These are phyloP conservation scores for Eulimnadia texana DNA, from an alignment of 1,140 invertebrate genomes.

Conservation along the genomic window DNA sequence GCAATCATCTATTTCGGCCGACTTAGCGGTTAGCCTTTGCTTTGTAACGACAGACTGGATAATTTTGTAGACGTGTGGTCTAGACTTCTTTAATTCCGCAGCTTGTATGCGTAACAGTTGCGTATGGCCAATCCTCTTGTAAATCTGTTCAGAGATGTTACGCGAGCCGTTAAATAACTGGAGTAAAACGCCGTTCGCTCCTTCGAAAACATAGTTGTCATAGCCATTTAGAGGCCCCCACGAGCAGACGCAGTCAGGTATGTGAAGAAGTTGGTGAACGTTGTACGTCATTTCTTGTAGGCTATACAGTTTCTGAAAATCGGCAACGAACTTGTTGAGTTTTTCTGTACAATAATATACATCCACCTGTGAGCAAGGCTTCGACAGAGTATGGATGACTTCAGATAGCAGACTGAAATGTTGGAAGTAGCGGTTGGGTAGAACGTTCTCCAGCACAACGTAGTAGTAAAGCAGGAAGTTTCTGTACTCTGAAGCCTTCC, in stretches of 20 bases:
- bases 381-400: neutral
- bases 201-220: conserved; percentile 1
- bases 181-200: neutral
- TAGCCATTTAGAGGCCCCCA: neutral
- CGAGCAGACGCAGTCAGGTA: neutral
- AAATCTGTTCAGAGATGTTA: neutral
- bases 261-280: neutral
- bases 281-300: neutral
- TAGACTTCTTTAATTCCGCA: neutral
- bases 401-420: neutral
- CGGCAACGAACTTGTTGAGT: neutral
- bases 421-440: neutral
- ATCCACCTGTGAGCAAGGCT: neutral
- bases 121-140: neutral
- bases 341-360: neutral
- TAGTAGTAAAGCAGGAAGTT: neutral
- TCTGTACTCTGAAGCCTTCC: neutral
- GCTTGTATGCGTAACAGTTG: neutral
- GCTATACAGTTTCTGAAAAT: neutral
- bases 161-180: conserved; percentile 5
- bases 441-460: neutral
- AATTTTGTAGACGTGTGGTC: neutral
- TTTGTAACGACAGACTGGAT: neutral
- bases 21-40: neutral
- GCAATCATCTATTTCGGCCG: neutral